Conservation (phyloP, 2,888 invertebrate species). For the Liodrosophila aerea region DNA sequence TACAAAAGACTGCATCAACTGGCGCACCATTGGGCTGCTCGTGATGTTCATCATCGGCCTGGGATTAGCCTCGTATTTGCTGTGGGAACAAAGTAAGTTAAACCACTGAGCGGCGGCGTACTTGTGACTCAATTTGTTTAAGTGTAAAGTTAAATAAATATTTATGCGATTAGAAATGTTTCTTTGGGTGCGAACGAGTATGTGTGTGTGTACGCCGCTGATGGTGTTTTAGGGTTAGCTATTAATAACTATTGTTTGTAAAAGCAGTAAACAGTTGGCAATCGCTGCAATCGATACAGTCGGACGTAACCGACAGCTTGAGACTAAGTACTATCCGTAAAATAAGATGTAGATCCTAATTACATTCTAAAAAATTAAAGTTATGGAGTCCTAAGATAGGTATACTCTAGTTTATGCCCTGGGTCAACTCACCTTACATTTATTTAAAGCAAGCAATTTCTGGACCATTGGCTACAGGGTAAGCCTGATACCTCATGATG, state of each 20-base stretch:
- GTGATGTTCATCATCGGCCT: slow-evolving; percentile 63
- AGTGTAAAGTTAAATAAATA: slow-evolving; percentile 10
- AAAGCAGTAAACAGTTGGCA: no score
- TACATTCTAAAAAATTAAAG: no score
- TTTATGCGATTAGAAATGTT: not conserved
- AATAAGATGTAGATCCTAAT: no score
- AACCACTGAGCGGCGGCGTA: slow-evolving; percentile 6
- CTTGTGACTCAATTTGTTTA: no score
- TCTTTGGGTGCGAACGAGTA: not conserved
- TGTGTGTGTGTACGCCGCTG: not conserved
- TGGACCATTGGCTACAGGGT: slow-evolving; percentile 64
- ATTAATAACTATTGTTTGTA: slow-evolving; percentile 12
- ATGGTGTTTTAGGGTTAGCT: slow-evolving; percentile 7
- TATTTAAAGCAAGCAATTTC: slow-evolving; percentile 38
- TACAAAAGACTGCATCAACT: slow-evolving; percentile 58
- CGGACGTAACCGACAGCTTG: no score
- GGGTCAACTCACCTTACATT: not conserved
- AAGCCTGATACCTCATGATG: slow-evolving; percentile 73
- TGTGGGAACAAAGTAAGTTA: slow-evolving; percentile 78
- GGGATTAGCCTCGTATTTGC: slow-evolving; percentile 75
- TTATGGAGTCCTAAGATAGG: no score
- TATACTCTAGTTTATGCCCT: no score
- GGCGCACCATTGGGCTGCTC: slow-evolving; percentile 62
- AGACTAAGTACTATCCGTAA: no score
- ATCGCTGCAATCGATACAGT: no score